Evolutionary conservation across 2,888 invertebrate genomes (phyloP).

Genomic region (Trissolcus brochymenae): DNA sequence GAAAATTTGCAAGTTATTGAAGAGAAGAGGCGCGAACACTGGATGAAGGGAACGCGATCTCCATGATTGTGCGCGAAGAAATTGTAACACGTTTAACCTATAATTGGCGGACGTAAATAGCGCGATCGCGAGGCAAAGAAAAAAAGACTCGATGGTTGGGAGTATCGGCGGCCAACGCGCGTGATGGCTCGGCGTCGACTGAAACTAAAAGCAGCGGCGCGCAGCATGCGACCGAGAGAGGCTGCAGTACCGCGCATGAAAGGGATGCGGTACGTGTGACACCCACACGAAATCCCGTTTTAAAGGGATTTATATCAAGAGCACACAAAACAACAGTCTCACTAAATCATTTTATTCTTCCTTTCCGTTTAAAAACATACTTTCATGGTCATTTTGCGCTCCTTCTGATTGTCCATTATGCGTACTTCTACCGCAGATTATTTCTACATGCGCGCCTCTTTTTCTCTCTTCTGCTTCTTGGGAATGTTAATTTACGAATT

Average conservation of each 20-base stretch:
- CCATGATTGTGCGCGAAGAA: slow-evolving; percentile 29
- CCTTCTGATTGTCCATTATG: not conserved
- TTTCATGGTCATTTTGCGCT: slow-evolving; percentile 18
- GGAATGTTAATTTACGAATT: no score
- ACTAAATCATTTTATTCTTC: slow-evolving; percentile 48
- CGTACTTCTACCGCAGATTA: no score
- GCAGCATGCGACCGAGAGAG: slow-evolving; percentile 43
- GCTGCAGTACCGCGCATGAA: slow-evolving; percentile 55
- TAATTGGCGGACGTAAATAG: slow-evolving; percentile 40
- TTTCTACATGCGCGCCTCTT: not conserved
- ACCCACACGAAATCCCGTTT: slow-evolving; percentile 52
- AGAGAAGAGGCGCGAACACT: slow-evolving; percentile 3
- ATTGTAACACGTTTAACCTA: slow-evolving; percentile 38
- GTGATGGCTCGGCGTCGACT: slow-evolving; percentile 57
- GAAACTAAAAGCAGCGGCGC: slow-evolving; percentile 49
- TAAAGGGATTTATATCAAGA: slow-evolving; percentile 52
- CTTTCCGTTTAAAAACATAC: slow-evolving; percentile 40
- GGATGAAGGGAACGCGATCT: slow-evolving; percentile 6
- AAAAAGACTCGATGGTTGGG: slow-evolving; percentile 14
- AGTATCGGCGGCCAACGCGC: slow-evolving; percentile 49
- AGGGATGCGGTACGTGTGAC: slow-evolving; percentile 54
- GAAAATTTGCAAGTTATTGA: not conserved
- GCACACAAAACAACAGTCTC: slow-evolving; percentile 32
- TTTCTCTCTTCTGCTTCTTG: not conserved
- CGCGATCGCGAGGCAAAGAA: slow-evolving; percentile 12